Percentiles rank a stretch among this genome's conserved stretches.
Evolutionary conservation across 2,797 vertebrate species (phyloP).

Genomic region (Podarcis siculus): DNA sequence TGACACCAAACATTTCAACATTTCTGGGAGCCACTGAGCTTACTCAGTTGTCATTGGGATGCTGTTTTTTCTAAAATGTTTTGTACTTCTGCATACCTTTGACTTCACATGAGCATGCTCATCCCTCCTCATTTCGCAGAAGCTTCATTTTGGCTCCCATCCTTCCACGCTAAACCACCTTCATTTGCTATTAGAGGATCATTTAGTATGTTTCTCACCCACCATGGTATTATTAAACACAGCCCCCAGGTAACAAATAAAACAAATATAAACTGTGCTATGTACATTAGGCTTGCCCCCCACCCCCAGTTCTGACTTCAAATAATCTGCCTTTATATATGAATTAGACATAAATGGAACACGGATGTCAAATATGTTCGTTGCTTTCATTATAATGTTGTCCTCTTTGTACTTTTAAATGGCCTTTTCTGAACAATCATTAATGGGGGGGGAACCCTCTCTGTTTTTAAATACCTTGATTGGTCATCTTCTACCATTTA

Average conservation of each 20-base stretch:
- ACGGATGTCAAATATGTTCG: constrained; percentile 34
- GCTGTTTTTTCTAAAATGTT: too few relatives aligned
- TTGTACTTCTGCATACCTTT: background rate
- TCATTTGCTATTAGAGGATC: background rate
- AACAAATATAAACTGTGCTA: background rate
- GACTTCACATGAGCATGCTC: too few relatives aligned
- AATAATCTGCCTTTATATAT: constrained; percentile 19
- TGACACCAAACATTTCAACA: background rate
- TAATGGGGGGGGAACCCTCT: constrained; percentile 57
- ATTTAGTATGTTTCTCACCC: background rate
- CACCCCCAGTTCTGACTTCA: background rate
- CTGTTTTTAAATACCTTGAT: constrained; percentile 16
- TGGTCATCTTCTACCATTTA: constrained; percentile 62
- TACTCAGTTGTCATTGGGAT: background rate
- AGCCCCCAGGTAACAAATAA: constrained; percentile 9
- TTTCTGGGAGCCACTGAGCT: background rate
- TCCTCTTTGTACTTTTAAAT: constrained; percentile 59
- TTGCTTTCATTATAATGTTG: constrained; percentile 43
- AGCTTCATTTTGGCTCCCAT: background rate
- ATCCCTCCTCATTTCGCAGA: too few relatives aligned
- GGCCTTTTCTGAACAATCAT: constrained; percentile 56
- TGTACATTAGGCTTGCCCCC: background rate
- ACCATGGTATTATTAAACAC: background rate
- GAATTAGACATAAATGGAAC: constrained; percentile 49
- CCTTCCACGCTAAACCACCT: background rate